Conservation (phyloP, 2,113 vertebrate genomes). For the Noctilio leporinus region DNA sequence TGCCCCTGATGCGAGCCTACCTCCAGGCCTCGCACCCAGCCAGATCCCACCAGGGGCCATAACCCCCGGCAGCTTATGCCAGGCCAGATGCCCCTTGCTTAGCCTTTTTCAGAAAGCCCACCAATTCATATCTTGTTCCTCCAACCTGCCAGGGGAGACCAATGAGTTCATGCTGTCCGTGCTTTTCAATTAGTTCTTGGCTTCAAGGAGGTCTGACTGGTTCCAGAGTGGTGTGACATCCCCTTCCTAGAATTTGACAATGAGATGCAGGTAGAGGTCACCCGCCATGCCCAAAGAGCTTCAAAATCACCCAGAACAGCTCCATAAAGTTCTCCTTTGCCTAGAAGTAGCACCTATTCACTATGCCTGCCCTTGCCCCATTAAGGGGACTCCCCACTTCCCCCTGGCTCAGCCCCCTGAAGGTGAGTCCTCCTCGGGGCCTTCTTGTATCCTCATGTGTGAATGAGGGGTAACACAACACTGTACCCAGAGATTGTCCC, state of each 20-base stretch:
- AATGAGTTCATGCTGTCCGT: conserved; percentile 95
- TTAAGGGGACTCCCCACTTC: not conserved
- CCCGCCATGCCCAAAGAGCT: conserved; percentile 87
- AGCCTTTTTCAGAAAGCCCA: conserved; percentile 91
- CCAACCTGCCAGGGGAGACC: conserved; percentile 94
- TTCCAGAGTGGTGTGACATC: conserved; percentile 90
- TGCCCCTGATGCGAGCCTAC: conserved; percentile 91
- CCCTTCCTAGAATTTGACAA: conserved; percentile 94
- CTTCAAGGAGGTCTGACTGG: conserved; percentile 93
- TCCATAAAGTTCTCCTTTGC: conserved; percentile 96
- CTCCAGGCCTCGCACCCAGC: conserved; percentile 87
- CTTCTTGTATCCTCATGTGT: conserved; percentile 34
- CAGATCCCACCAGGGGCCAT: conserved; percentile 87
- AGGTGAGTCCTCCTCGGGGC: conserved; percentile 60
- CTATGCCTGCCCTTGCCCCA: not conserved
- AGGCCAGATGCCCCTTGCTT: conserved; percentile 85
- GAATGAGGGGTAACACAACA: conserved; percentile 77
- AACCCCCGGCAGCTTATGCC: conserved; percentile 91
- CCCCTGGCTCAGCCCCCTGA: conserved; percentile 38
- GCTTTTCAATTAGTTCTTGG: conserved; percentile 96
- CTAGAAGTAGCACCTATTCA: conserved; percentile 83
- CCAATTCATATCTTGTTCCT: conserved; percentile 95
- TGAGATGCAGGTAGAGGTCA: conserved; percentile 89
- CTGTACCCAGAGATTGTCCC: conserved; percentile 92
- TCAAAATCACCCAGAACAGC: conserved; percentile 91